phyloP scores from a whole-genome alignment of 2,888 invertebrate species.

The Merodon equestris region DNA sequence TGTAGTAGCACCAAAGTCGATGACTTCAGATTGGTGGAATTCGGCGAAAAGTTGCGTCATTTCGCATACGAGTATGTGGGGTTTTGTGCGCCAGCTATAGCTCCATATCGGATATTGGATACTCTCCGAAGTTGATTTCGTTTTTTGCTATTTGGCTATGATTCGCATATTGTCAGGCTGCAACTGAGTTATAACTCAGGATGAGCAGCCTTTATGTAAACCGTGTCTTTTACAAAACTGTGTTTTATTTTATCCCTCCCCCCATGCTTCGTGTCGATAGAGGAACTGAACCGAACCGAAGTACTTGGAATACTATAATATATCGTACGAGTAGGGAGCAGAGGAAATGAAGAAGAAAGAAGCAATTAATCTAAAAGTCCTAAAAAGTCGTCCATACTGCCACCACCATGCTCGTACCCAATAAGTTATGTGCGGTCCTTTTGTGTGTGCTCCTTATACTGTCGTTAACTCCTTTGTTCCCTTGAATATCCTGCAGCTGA shows the following conservation, averaged over 20 bases:
- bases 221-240: constrained; percentile 38
- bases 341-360: constrained; percentile 37
- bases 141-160: constrained; percentile 18
- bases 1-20: constrained; percentile 40
- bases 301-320: neutral
- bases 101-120: constrained; percentile 54
- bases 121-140: constrained; percentile 43
- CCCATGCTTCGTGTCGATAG: constrained; percentile 9
- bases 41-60: constrained; percentile 67
- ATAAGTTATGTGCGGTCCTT: constrained; percentile 55
- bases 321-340: neutral
- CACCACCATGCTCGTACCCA: constrained; percentile 19
- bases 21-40: constrained; percentile 68
- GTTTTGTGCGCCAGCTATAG: constrained; percentile 25
- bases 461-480: constrained; percentile 9
- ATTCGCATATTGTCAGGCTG: constrained; percentile 38
- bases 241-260: too few species aligned
- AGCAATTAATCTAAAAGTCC: constrained; percentile 66
- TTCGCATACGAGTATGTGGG: constrained; percentile 22
- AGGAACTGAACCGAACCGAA: constrained; percentile 4
- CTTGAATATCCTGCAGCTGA: constrained; percentile 57
- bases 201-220: constrained; percentile 40
- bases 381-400: constrained; percentile 35
- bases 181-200: constrained; percentile 66
- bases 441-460: constrained; percentile 39